Evolutionary conservation across 1,140 invertebrate genomes (phyloP).

Genomic region (Aporrectodea caliginosa): DNA sequence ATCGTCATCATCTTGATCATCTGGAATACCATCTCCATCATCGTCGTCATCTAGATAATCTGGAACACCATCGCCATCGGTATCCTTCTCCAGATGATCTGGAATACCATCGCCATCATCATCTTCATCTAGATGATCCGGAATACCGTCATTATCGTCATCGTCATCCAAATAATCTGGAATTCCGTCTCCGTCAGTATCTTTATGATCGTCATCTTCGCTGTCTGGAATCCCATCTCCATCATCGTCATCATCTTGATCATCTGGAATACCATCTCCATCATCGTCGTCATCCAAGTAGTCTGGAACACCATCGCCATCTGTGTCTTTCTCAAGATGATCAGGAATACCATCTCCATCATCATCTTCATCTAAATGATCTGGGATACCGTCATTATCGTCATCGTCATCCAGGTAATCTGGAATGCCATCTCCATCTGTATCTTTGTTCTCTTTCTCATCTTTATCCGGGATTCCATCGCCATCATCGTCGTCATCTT

Average conservation of each 20-base stretch:
- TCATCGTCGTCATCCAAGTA: constrained; percentile 18
- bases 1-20: constrained; percentile 35
- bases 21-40: constrained; percentile 38
- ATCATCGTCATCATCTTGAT: constrained; percentile 8
- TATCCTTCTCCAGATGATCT: constrained; percentile 34
- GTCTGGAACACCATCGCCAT: constrained; percentile 18
- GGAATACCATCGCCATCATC: constrained; percentile 5
- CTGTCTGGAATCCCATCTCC: neutral
- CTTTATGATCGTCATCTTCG: too few species aligned
- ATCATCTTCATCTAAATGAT: constrained; percentile 9
- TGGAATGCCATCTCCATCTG: constrained; percentile 20
- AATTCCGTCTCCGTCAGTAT: too few species aligned
- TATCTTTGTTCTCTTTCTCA: constrained; percentile 10
- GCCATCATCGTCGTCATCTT: constrained; percentile 1
- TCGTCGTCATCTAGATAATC: constrained; percentile 48
- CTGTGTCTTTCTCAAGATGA: constrained; percentile 8
- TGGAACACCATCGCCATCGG: constrained; percentile 51
- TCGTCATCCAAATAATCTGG: too few species aligned
- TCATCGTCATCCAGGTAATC: constrained; percentile 25
- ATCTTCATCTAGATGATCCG: constrained; percentile 7
- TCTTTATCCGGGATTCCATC: neutral
- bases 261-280: constrained; percentile 10
- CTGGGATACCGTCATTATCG: constrained; percentile 19
- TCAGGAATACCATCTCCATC: constrained; percentile 6
- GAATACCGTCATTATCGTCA: too few species aligned